These are phyloP conservation scores for Pyrrhia umbra DNA, from an alignment of 2,888 invertebrate genomes.

Conservation along the genomic window DNA sequence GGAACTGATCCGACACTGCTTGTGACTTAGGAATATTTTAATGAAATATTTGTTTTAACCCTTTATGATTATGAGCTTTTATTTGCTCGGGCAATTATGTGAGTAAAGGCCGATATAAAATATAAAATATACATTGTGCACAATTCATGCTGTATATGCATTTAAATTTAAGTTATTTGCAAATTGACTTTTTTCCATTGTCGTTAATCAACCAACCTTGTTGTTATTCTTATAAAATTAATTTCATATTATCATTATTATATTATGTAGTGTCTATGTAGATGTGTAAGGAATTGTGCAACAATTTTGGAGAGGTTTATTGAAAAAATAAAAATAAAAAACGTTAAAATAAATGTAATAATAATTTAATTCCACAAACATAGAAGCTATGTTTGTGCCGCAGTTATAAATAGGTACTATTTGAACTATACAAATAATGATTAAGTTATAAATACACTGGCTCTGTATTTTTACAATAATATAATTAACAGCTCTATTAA, in stretches of 20 bases:
- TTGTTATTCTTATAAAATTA: too few relatives aligned
- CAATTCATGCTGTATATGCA: too few relatives aligned
- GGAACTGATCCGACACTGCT: conserved; percentile 73
- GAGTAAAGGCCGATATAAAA: too few relatives aligned
- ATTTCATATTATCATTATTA: too few relatives aligned
- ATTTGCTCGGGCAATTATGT: neutral
- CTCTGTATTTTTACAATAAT: conserved; percentile 88
- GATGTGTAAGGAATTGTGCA: neutral
- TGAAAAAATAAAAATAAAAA: conserved; percentile 56
- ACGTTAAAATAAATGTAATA: conserved; percentile 78
- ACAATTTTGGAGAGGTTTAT: neutral
- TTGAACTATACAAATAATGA: conserved; percentile 90
- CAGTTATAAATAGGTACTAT: conserved; percentile 87
- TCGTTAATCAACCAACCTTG: too few relatives aligned
- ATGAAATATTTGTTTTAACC: conserved; percentile 55
- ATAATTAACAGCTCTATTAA: conserved; percentile 88
- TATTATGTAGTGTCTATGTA: too few relatives aligned
- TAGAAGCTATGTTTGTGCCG: conserved; percentile 78
- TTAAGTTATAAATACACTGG: conserved; percentile 89
- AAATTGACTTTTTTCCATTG: too few relatives aligned
- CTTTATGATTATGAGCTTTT: conserved; percentile 36
- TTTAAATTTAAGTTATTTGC: too few relatives aligned
- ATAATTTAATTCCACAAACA: conserved; percentile 89
- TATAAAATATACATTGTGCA: too few relatives aligned
- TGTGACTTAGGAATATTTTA: conserved; percentile 56